Evolutionary conservation across 2,113 vertebrate species (phyloP).

Genomic region (Caranx melampygus): DNA sequence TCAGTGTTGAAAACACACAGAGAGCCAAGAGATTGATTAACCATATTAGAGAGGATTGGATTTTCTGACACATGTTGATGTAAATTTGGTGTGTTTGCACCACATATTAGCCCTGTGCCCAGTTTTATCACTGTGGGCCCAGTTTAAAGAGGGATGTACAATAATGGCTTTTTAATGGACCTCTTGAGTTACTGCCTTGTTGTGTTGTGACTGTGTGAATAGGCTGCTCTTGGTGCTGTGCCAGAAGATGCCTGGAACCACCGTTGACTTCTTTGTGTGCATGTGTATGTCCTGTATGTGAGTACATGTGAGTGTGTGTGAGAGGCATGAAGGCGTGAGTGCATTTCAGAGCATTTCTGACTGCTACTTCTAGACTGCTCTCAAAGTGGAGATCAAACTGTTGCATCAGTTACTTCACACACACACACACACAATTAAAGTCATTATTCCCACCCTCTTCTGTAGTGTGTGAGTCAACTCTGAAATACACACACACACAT

Average conservation of each 20-base stretch:
- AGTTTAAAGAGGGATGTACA: conserved; percentile 40
- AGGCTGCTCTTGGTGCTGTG: conserved; percentile 41
- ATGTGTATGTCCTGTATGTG: not conserved
- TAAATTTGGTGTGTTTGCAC: conserved; percentile 4
- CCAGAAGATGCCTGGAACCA: conserved; percentile 38
- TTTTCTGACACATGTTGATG: not conserved
- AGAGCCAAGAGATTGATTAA: not conserved
- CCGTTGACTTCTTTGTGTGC: conserved; percentile 20
- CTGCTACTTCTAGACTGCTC: not conserved
- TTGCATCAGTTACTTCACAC: not conserved
- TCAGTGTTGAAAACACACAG: conserved; percentile 3
- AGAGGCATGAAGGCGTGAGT: not conserved
- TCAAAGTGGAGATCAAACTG: conserved; percentile 6
- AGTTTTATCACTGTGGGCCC: conserved; percentile 23
- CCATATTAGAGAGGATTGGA: not conserved
- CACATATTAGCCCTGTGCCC: not conserved
- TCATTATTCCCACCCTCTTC: conserved; percentile 2
- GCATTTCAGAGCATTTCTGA: not conserved
- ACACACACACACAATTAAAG: not conserved
- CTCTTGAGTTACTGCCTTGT: conserved; percentile 47
- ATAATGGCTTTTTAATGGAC: conserved; percentile 62
- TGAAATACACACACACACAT: conserved; percentile 49
- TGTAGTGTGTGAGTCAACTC: conserved; percentile 21
- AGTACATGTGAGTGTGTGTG: not conserved
- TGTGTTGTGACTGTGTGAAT: conserved; percentile 55